Base-by-base conservation (phyloP, 2,888 invertebrate species). In the Orchesella flavescens region DNA sequence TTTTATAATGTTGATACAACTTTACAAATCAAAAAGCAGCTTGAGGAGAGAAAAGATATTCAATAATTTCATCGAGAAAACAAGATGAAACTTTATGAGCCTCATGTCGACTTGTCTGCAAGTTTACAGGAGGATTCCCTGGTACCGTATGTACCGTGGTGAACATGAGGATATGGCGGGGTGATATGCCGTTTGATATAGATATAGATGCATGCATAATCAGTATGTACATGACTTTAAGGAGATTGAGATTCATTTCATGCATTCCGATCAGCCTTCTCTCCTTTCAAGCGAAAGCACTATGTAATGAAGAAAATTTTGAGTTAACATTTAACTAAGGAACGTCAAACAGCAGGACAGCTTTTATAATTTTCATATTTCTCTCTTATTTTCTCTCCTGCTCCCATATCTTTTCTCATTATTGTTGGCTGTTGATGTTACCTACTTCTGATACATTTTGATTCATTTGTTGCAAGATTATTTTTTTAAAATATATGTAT, bases 311-410 rank as follows among this genome's bases (percentile, higher is more conserved):
- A 34, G 34, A 34, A 34, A 34, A 34, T 34, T n/a, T 34, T 34
- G 34, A 34, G 34, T 7, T 2, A 34, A 34, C 34, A 34, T 34
- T 34, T 34, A 53, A 19, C 59, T 19, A 69, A 71, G 79, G 79
- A 72, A 72, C 66, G 79, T 79, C 72, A 72, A 72, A 46, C 79
- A 63, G 72, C 66, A 63, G 79, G 79, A 23, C 24, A 55, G 7
- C 71, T 68, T 12, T 17, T 49, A 15, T 49, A 49, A 49, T 49
- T n/a, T 49, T n/a, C n/a, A n/a, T 12, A 12, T 49, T n/a, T 49
- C n/a, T n/a, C 49, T 49, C 44, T 44, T 7, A 44, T 44, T 12
- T 44, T 12, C 12, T 7, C 12, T 49, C 49, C 5, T 49, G 49
- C 34, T 34, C 34, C 34, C 34, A 34, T 34, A 34, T 34, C 34